Evolutionary conservation across 2,113 vertebrate species (phyloP).

Genomic region (Podarcis muralis): DNA sequence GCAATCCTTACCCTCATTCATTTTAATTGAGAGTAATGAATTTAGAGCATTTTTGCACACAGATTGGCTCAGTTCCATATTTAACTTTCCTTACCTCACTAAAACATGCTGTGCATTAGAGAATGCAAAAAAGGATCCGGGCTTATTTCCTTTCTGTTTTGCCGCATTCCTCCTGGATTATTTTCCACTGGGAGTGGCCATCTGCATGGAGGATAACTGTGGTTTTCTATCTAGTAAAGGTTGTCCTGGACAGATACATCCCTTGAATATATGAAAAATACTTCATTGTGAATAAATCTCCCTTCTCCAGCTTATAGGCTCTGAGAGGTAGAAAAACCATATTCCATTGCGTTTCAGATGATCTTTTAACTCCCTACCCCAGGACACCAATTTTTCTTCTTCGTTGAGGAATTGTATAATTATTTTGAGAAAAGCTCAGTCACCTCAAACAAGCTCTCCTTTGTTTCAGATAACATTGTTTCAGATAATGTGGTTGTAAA

Average conservation of each 20-base stretch:
- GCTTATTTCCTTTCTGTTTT: not conserved
- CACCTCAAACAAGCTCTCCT: conserved; percentile 7
- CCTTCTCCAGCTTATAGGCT: conserved; percentile 9
- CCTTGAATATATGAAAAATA: conserved; percentile 30
- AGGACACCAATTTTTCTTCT: conserved; percentile 1
- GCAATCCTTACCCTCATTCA: conserved; percentile 65
- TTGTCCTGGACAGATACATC: conserved; percentile 41
- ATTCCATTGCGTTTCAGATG: conserved; percentile 2
- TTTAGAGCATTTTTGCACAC: conserved; percentile 64
- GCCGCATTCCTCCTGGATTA: conserved; percentile 27
- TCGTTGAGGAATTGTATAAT: not conserved
- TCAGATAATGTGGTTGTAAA: not conserved
- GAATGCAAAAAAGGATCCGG: conserved; percentile 54
- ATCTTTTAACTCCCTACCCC: conserved; percentile 6
- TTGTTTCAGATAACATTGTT: not conserved
- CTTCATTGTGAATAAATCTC: conserved; percentile 34
- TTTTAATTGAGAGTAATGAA: conserved; percentile 74
- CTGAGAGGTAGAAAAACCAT: not conserved
- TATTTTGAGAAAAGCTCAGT: conserved; percentile 9
- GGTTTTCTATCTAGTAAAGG: conserved; percentile 48
- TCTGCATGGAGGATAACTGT: conserved; percentile 56
- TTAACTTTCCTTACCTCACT: conserved; percentile 65
- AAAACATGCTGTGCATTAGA: conserved; percentile 57
- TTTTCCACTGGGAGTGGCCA: conserved; percentile 53
- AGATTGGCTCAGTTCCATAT: conserved; percentile 64